Evolutionary conservation across 2,888 invertebrate genomes (phyloP).

Genomic region (Eutolmus rufibarbis): DNA sequence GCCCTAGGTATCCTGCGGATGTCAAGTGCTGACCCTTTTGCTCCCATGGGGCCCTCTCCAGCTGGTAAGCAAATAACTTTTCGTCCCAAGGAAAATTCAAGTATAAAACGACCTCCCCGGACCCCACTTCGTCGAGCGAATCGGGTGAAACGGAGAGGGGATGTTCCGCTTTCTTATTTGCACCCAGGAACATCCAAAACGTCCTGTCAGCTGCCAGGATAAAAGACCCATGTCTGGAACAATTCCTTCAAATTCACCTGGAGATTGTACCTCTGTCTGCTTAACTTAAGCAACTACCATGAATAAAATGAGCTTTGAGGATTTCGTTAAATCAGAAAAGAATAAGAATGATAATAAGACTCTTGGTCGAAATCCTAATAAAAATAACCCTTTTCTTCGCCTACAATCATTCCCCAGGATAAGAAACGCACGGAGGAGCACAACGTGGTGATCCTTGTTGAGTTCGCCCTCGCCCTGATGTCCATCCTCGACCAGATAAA

Average conservation of each 20-base stretch:
- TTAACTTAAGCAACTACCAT: not conserved
- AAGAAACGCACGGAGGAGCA: conserved; percentile 82
- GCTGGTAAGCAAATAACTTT: not conserved
- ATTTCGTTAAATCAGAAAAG: not conserved
- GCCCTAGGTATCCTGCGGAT: not conserved
- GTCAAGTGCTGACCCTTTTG: conserved; percentile 2
- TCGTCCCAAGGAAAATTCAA: not conserved
- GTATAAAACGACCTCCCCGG: not conserved
- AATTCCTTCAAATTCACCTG: not conserved
- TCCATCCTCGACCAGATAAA: conserved; percentile 93
- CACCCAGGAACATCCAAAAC: not conserved
- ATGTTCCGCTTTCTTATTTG: not conserved
- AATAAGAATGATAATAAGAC: not conserved
- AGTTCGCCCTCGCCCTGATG: conserved; percentile 93
- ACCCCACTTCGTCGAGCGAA: not conserved
- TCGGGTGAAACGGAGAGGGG: not conserved
- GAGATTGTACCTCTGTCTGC: not conserved
- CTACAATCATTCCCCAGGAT: conserved; percentile 65
- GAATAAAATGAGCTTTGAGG: not conserved
- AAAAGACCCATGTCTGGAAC: not conserved
- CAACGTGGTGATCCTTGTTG: conserved; percentile 88
- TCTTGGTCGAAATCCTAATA: not conserved
- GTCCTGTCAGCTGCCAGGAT: not conserved
- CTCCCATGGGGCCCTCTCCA: not conserved
- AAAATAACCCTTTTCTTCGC: not conserved